phyloP scores from a whole-genome alignment of 2,888 invertebrate species.

The Coelopa pilipes region DNA sequence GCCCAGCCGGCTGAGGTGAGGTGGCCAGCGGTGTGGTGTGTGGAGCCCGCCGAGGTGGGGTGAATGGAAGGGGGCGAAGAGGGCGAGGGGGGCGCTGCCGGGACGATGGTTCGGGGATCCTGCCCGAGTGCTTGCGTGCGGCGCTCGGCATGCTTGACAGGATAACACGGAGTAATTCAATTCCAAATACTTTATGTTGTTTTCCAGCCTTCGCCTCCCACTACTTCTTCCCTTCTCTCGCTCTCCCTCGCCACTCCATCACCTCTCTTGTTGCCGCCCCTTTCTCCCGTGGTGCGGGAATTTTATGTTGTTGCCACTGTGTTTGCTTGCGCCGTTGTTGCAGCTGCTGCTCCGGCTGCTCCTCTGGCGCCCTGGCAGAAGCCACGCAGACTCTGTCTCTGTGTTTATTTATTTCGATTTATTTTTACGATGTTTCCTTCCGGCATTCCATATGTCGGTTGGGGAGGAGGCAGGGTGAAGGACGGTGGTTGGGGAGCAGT shows the following conservation, averaged over 20 bases:
- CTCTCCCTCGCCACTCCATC: too few species aligned
- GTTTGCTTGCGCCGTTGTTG: constrained; percentile 32
- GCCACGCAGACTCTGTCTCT: constrained; percentile 46
- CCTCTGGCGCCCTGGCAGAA: constrained; percentile 42
- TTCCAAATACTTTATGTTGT: constrained; percentile 63
- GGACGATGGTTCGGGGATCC: constrained; percentile 1
- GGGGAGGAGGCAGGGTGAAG: constrained; percentile 3
- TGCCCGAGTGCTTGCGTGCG: constrained; percentile 45
- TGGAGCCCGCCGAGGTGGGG: neutral
- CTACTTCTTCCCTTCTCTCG: too few species aligned
- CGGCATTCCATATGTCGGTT: constrained; percentile 56
- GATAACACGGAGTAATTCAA: constrained; percentile 63
- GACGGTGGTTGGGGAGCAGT: neutral
- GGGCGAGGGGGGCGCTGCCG: neutral
- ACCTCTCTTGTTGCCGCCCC: too few species aligned
- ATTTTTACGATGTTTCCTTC: constrained; percentile 60
- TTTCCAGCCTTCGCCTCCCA: constrained; percentile 40
- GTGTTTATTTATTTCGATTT: constrained; percentile 52
- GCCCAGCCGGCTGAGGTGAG: neutral
- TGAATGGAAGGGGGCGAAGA: neutral
- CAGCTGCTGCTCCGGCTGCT: constrained; percentile 37
- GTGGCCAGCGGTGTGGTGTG: neutral
- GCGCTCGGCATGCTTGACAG: constrained; percentile 62
- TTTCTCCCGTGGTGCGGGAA: too few species aligned
- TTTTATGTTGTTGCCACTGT: too few species aligned